Evolutionary conservation across 2,888 invertebrate genomes (phyloP).

Genomic region (Acrobasis repandana): DNA sequence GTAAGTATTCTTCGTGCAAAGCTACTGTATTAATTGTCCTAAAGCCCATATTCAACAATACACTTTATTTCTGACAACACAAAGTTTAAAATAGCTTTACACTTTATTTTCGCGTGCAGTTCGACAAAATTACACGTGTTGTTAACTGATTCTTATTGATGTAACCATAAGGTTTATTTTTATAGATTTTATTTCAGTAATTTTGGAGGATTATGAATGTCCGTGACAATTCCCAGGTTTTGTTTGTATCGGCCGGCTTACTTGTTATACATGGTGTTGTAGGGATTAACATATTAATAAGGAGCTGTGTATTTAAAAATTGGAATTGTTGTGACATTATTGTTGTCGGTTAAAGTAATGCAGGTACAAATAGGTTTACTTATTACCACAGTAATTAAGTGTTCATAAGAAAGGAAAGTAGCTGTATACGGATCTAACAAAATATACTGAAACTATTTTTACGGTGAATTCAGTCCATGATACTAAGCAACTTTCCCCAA

Average conservation of each 20-base stretch:
- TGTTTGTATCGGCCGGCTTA: conserved; percentile 39
- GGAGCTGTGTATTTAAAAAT: background rate
- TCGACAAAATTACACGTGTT: conserved; percentile 1
- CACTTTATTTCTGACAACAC: background rate
- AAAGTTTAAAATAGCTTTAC: background rate
- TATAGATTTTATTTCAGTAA: background rate
- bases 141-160: background rate
- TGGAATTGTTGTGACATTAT: background rate
- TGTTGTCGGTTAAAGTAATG: background rate
- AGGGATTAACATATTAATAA: conserved; percentile 16
- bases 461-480: no score
- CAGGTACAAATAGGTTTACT: no score
- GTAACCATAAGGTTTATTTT: conserved; percentile 18
- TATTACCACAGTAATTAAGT: no score
- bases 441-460: no score
- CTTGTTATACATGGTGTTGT: conserved; percentile 38
- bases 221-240: conserved; percentile 50
- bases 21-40: conserved; percentile 19
- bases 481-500: no score
- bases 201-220: conserved; percentile 53
- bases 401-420: no score
- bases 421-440: no score
- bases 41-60: background rate
- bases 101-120: background rate
- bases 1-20: conserved; percentile 55